phyloP scores from a whole-genome alignment of 2,797 vertebrate species.

The Myotis daubentonii region DNA sequence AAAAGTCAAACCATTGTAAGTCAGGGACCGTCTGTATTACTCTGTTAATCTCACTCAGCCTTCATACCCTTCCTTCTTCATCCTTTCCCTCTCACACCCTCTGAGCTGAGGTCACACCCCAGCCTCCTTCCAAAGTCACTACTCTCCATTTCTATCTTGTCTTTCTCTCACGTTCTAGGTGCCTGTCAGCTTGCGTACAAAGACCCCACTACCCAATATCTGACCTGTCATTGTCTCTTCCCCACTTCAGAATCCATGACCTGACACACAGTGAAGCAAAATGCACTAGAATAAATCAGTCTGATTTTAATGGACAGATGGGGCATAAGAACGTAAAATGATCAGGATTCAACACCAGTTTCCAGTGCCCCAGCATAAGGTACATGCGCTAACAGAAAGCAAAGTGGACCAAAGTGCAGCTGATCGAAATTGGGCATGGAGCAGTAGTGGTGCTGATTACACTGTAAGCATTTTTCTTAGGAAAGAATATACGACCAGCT shows the following conservation, averaged over 20 bases:
- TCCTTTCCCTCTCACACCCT: not conserved
- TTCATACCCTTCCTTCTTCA: not conserved
- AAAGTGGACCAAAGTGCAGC: not conserved
- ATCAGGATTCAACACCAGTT: not conserved
- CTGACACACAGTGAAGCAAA: not conserved
- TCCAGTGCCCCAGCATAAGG: not conserved
- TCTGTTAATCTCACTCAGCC: not conserved
- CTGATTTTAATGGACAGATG: not conserved
- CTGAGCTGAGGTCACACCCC: not conserved
- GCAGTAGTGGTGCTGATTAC: not conserved
- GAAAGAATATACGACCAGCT: not conserved
- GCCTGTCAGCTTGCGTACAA: not conserved
- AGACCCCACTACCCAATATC: not conserved
- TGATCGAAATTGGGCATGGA: not conserved
- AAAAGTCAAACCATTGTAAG: not conserved
- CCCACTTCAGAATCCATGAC: not conserved
- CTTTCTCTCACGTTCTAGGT: not conserved
- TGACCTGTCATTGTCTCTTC: not conserved
- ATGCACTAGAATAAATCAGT: not conserved
- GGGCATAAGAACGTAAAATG: not conserved
- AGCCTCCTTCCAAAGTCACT: not conserved
- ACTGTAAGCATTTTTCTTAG: not conserved
- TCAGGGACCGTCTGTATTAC: not conserved
- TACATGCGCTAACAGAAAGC: rapidly evolving
- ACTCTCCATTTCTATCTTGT: not conserved